These are phyloP conservation scores for Zaprionus obscuricornis DNA, from an alignment of 2,888 invertebrate genomes.

Conservation along the genomic window DNA sequence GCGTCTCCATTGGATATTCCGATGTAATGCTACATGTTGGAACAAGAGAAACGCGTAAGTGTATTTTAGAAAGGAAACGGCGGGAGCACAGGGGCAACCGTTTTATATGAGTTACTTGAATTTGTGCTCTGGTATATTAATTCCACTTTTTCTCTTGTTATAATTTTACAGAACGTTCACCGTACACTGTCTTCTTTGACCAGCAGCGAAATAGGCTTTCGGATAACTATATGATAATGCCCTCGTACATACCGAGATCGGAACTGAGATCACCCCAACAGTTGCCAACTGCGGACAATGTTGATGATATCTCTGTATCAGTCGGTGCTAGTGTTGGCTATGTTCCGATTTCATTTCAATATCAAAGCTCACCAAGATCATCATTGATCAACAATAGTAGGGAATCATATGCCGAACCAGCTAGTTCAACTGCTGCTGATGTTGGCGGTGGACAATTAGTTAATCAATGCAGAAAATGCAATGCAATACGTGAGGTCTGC, in stretches of 20 bases:
- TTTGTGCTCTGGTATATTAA: constrained; percentile 17
- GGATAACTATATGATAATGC: constrained; percentile 55
- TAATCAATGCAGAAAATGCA: constrained; percentile 46
- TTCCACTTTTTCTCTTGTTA: background rate
- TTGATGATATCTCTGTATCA: background rate
- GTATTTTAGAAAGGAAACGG: background rate
- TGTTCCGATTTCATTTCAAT: constrained; percentile 33
- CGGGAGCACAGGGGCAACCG: too few species aligned
- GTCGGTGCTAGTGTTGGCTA: constrained; percentile 13
- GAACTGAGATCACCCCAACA: constrained; percentile 27
- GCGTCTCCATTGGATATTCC: constrained; percentile 42
- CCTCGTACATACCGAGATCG: constrained; percentile 27
- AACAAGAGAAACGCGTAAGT: constrained; percentile 54
- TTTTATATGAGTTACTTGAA: too few species aligned
- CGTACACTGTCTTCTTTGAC: constrained; percentile 46
- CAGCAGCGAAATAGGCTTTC: constrained; percentile 39
- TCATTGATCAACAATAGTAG: constrained; percentile 16
- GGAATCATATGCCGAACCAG: constrained; percentile 45
- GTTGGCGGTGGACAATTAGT: background rate
- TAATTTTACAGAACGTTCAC: constrained; percentile 32
- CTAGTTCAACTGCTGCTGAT: constrained; percentile 45
- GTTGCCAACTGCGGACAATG: background rate
- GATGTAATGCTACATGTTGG: constrained; percentile 41
- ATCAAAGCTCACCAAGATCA: constrained; percentile 21
- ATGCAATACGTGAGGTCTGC: constrained; percentile 33